A percentile compares a stretch with the other conserved stretches of the same genome.
Evolutionary conservation across 1,140 invertebrate genomes (phyloP).

Genomic region (Halictus rubicundus): DNA sequence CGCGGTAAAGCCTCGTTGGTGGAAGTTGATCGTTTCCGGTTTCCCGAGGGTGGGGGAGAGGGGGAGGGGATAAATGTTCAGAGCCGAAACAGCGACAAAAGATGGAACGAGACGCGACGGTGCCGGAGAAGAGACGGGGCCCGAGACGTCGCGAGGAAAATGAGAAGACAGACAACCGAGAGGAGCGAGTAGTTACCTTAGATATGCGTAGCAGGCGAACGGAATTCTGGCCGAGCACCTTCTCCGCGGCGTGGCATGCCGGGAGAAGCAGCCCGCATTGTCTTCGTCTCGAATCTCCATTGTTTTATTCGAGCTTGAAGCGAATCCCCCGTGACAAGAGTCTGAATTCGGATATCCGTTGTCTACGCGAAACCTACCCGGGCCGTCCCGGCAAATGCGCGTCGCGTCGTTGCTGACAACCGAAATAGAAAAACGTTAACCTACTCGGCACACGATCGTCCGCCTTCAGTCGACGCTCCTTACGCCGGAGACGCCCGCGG

Average conservation of each 20-base stretch:
- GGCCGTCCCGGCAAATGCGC: not conserved
- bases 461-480: too few relatives aligned
- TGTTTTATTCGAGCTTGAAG: slow-evolving; percentile 41
- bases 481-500: too few relatives aligned
- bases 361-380: slow-evolving; percentile 9
- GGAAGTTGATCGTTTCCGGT: not conserved
- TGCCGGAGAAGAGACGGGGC: not conserved
- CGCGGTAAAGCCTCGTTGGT: not conserved
- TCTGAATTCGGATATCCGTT: slow-evolving; percentile 41
- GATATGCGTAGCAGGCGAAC: slow-evolving; percentile 6
- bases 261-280: slow-evolving; percentile 30
- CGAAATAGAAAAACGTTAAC: too few relatives aligned
- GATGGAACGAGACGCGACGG: not conserved
- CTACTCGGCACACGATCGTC: too few relatives aligned
- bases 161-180: not conserved
- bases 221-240: slow-evolving; percentile 27
- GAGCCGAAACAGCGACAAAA: too few relatives aligned
- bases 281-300: slow-evolving; percentile 46
- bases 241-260: not conserved
- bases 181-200: slow-evolving; percentile 17
- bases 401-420: not conserved
- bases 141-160: not conserved
- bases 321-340: slow-evolving; percentile 27
- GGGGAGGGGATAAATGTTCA: too few relatives aligned
- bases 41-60: too few relatives aligned